Conservation (phyloP, 2,113 vertebrate species). For the Tyto alba region DNA sequence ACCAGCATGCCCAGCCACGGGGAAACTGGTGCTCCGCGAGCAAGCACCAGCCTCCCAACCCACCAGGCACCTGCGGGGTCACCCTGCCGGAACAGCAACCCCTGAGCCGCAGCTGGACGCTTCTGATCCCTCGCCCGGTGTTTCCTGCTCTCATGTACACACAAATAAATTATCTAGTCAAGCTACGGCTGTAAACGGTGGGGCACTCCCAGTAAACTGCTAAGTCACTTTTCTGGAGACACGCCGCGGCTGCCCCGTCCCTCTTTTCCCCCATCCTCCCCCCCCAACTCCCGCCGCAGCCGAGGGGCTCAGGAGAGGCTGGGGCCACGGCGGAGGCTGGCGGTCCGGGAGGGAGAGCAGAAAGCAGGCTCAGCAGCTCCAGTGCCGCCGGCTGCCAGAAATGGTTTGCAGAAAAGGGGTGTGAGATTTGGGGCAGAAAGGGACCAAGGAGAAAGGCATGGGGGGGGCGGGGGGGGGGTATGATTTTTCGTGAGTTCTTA, state of each 20-base stretch:
- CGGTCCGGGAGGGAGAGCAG: no score
- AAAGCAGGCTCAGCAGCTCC: fast-evolving
- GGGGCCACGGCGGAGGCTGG: neutral
- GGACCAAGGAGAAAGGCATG: neutral
- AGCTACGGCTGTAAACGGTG: fast-evolving
- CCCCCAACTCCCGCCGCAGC: neutral
- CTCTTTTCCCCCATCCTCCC: neutral
- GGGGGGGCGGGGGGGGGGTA: no score
- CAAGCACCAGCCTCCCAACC: neutral
- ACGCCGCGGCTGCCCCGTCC: neutral
- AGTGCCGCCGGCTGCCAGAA: fast-evolving
- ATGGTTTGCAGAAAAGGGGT: neutral
- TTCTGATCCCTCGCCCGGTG: neutral
- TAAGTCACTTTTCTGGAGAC: neutral
- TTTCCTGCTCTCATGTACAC: neutral
- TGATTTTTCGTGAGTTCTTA: neutral
- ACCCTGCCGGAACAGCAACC: neutral
- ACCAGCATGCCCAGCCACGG: fast-evolving
- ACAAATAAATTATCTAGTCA: neutral
- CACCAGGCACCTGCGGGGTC: neutral
- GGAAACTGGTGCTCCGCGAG: neutral
- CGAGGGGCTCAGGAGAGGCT: neutral
- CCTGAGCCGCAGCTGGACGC: neutral
- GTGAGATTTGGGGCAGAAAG: neutral
- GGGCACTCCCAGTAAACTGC: neutral